Evolutionary conservation across 2,888 invertebrate species (phyloP).

Genomic region (Plagodis pulveraria): DNA sequence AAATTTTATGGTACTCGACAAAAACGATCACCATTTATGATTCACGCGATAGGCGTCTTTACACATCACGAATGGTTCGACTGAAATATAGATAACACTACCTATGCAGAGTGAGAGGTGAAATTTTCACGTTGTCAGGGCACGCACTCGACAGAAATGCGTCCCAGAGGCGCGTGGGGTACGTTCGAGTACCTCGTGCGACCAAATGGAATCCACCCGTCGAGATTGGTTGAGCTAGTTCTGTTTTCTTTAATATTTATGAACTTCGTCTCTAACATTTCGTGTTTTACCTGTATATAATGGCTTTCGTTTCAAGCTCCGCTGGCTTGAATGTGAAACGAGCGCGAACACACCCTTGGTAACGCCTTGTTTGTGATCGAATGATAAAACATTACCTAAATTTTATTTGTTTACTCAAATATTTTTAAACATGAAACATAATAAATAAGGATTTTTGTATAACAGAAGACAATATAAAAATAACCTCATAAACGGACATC

Average conservation of each 20-base stretch:
- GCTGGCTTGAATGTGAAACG: slow-evolving; percentile 66
- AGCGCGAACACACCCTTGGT: slow-evolving; percentile 56
- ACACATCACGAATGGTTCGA: slow-evolving; percentile 64
- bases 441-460: too few species aligned
- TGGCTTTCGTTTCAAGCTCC: slow-evolving; percentile 68
- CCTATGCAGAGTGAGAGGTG: slow-evolving; percentile 72
- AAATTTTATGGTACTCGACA: slow-evolving; percentile 62
- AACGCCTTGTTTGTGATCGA: slow-evolving; percentile 53
- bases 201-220: slow-evolving; percentile 71
- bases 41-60: slow-evolving; percentile 73
- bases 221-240: slow-evolving; percentile 77
- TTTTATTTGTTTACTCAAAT: slow-evolving; percentile 15
- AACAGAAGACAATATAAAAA: slow-evolving; percentile 64
- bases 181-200: slow-evolving; percentile 44
- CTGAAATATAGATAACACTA: slow-evolving; percentile 75
- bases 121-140: slow-evolving; percentile 66
- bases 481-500: slow-evolving; percentile 62
- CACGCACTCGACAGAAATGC: slow-evolving; percentile 66
- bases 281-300: slow-evolving; percentile 70
- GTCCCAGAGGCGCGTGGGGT: slow-evolving; percentile 62
- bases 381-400: slow-evolving; percentile 33
- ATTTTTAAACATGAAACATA: too few species aligned
- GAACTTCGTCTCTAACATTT: slow-evolving; percentile 64
- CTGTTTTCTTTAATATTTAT: slow-evolving; percentile 79
- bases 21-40: slow-evolving; percentile 77